These are phyloP conservation scores for Petrosia ficiformis DNA, from an alignment of 37 sponge, comb jelly and placozoan species.

Conservation along the genomic window DNA sequence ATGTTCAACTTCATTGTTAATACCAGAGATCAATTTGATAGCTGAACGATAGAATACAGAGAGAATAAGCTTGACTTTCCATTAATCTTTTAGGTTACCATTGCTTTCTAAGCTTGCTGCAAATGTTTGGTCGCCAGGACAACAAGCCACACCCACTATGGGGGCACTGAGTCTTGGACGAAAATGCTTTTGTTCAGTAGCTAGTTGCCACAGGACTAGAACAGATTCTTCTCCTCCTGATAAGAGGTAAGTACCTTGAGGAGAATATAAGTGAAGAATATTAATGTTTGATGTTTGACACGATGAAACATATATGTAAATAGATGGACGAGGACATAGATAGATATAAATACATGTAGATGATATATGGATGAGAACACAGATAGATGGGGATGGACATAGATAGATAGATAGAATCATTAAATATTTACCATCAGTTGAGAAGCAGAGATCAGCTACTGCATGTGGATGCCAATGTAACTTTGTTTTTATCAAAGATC, in stretches of 20 bases:
- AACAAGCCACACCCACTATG: conserved; percentile 52
- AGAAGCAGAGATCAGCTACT: conserved; percentile 70
- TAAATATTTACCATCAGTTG: conserved; percentile 58
- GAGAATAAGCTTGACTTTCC: not conserved
- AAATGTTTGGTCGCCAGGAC: conserved; percentile 53
- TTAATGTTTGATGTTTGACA: not conserved
- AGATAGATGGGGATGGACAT: not conserved
- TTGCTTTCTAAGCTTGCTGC: conserved; percentile 67
- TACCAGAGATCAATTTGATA: conserved; percentile 60
- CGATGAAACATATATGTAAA: not conserved
- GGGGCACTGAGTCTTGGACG: conserved; percentile 74
- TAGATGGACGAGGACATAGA: not conserved
- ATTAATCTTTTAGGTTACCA: conserved; percentile 22
- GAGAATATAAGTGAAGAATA: not conserved
- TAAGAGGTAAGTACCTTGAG: conserved; percentile 82
- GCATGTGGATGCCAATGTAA: conserved; percentile 94
- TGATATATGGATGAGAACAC: no score
- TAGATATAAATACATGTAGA: not conserved
- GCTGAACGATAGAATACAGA: conserved; percentile 19
- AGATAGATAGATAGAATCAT: not conserved
- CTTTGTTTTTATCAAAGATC: conserved; percentile 28
- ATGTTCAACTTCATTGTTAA: conserved; percentile 40
- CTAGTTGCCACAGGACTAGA: conserved; percentile 88
- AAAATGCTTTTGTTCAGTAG: conserved; percentile 59
- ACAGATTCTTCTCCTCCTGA: conserved; percentile 92